Evolutionary conservation across 2,888 invertebrate species (phyloP).

Genomic region (Tiliacea citrago): DNA sequence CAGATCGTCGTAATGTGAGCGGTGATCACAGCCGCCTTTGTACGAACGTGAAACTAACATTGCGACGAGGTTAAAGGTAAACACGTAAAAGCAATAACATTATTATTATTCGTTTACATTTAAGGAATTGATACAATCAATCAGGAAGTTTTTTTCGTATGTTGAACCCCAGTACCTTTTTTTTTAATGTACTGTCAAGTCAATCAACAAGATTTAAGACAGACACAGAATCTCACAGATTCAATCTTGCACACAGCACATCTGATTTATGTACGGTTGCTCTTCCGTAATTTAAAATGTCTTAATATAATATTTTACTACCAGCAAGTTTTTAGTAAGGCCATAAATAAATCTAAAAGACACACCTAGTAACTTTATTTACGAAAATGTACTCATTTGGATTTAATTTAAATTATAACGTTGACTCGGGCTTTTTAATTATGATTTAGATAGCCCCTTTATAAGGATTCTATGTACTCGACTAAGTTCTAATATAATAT

Average conservation of each 20-base stretch:
- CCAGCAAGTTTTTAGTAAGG: constrained; percentile 20
- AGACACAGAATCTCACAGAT: constrained; percentile 18
- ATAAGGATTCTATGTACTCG: constrained; percentile 19
- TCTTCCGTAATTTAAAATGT: constrained; percentile 22
- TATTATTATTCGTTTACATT: constrained; percentile 15
- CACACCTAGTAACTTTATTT: constrained; percentile 21
- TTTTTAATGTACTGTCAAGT: constrained; percentile 9
- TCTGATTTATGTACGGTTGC: constrained; percentile 17
- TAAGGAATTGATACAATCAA: constrained; percentile 18
- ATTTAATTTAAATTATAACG: constrained; percentile 26
- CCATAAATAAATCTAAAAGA: constrained; percentile 44
- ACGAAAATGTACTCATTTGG: constrained; percentile 30
- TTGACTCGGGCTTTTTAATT: constrained; percentile 30
- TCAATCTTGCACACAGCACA: constrained; percentile 16
- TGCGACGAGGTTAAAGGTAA: constrained; percentile 38
- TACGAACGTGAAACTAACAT: constrained; percentile 23
- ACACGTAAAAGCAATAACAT: constrained; percentile 11
- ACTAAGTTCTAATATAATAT: constrained; percentile 15
- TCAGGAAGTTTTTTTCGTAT: constrained; percentile 13
- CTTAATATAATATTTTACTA: constrained; percentile 24
- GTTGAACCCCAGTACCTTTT: not conserved
- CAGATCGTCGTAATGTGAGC: constrained; percentile 41
- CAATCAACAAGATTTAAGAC: constrained; percentile 19
- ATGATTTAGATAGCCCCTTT: constrained; percentile 31
- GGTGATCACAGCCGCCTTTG: constrained; percentile 45